Evolutionary conservation across 2,113 vertebrate species (phyloP).

Genomic region (Phalacrocorax brasilianus): DNA sequence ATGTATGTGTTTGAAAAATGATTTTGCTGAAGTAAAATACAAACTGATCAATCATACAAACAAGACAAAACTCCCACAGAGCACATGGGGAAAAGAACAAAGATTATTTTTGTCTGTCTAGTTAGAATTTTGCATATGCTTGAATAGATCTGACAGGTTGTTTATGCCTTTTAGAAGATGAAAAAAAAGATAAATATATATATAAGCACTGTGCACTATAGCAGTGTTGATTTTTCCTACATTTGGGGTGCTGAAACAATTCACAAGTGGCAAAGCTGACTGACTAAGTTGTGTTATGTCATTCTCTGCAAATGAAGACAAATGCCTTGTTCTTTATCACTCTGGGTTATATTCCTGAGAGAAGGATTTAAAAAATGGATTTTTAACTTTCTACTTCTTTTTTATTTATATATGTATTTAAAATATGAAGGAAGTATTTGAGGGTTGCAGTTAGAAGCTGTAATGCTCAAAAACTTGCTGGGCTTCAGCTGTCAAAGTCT

Average conservation of each 20-base stretch:
- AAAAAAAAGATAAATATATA: not conserved
- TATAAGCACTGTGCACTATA: not conserved
- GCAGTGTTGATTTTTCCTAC: not conserved
- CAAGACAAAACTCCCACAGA: constrained; percentile 69
- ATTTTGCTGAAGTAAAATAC: constrained; percentile 53
- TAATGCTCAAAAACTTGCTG: not conserved
- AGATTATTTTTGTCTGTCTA: constrained; percentile 69
- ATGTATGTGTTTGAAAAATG: constrained; percentile 25
- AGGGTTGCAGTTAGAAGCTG: not conserved
- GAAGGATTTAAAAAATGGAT: not conserved
- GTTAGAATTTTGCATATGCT: constrained; percentile 70
- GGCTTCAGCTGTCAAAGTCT: not conserved
- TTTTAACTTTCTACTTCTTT: not conserved
- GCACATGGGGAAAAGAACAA: constrained; percentile 60
- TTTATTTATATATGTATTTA: not conserved
- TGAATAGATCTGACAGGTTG: constrained; percentile 65
- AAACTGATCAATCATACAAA: constrained; percentile 70
- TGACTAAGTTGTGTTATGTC: not conserved
- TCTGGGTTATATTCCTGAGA: not conserved
- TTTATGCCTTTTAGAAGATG: constrained; percentile 57
- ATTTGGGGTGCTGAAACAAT: constrained; percentile 2
- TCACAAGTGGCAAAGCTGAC: not conserved
- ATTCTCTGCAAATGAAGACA: constrained; percentile 31
- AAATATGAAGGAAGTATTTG: not conserved
- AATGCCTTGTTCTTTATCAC: not conserved